Evolutionary conservation across 2,113 vertebrate genomes (phyloP), one percentile per base, ranked within the genome.

Genomic region (Heptranchias perlo): DNA sequence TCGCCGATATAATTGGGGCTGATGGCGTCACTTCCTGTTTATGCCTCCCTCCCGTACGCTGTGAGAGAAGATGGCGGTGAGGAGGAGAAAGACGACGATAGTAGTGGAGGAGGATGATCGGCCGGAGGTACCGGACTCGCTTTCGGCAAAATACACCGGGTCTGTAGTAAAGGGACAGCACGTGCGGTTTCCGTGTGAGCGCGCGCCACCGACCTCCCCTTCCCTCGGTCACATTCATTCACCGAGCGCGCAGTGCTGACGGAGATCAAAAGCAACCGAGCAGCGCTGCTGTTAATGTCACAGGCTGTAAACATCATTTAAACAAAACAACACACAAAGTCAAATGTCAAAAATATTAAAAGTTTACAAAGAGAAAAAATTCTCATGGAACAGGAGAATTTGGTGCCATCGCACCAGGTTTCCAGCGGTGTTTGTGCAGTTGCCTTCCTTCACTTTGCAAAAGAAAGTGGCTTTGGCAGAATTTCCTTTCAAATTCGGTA

Each of bases 111-210:
- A 54, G 4, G 21, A 54, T 25, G 76, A 16, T 82, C 76, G 44
- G 64, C 21, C 10, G 39, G 62, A 52, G 44, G 64, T 95, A 47
- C 93, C 93, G 0, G 93, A 95, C 39, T 69, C 64, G 25, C 93
- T 95, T 16, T 95, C 93, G 93, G 93, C 62, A 25, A 95, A 95
- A 21, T 95, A 67, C 44, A 95, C 93, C 44, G 93, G 93, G 93
- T 95, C 35, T 93, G 89, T 93, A 93, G 54, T 1, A 62, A 58
- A 0, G 89, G 35, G 35, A 62, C 2, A 44, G 58, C 31, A n/a
- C 11, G 87, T 13, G 52, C 28, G 54, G 2, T 25, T 31, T 3
- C 47, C n/a, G n/a, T n/a, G n/a, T n/a, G 82, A 21, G 18, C n/a
- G 21, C 21, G n/a, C 2, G 1, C 31, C 73, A 1, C 21, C 0